Base-by-base conservation (phyloP, 2,113 vertebrate species). In the Malaclemys terrapin region DNA sequence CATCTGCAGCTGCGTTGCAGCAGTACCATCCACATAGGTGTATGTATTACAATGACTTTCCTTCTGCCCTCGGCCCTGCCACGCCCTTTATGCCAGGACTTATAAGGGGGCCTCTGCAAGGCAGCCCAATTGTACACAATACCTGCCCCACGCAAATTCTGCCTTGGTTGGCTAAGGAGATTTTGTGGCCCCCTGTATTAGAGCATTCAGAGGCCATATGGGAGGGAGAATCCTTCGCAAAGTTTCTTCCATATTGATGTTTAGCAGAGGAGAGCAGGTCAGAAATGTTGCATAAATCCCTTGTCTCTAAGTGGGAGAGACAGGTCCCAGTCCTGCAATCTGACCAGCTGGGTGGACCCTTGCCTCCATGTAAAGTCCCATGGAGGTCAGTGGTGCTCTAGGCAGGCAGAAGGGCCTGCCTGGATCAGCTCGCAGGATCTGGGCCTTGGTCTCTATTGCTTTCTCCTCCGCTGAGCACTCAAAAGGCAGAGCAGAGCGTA, bases 131-230 rank as follows among this genome's bases (percentile, higher is more conserved):
- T 29, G 11, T 29, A 62, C 84, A 57, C 93, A 69, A 75, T 88
- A 87, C 89, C 85, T 93, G 83, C 90, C 83, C 65, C 83, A 84
- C 59, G 59, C 16, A 59, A 78, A 62, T 90, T 94, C 91, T 92
- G 84, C 81, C 47, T 85, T 90, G 88, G 92, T 79, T 53, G 69
- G 12, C 45, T 85, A 84, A 79, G 38, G 45, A 95, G 80, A 82
- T 92, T 95, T 97, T 96, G 95, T 79, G n/a, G 85, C 81, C 75
- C 57, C 57, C 93, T 95, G 89, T 95, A 92, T 85, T 96, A 93
- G 95, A 94, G 59, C 75, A 95, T 95, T 92, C 83, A 89, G 57
- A 20, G 72, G 49, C 56, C 27, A 31, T 92, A 89, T 59, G 90
- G 85, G 19, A 87, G 31, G 47, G 85, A 88, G 25, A 89, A 93